Evolutionary conservation across 2,113 vertebrate genomes (phyloP).

Genomic region (Pseudorhombus dupliciocellatus): DNA sequence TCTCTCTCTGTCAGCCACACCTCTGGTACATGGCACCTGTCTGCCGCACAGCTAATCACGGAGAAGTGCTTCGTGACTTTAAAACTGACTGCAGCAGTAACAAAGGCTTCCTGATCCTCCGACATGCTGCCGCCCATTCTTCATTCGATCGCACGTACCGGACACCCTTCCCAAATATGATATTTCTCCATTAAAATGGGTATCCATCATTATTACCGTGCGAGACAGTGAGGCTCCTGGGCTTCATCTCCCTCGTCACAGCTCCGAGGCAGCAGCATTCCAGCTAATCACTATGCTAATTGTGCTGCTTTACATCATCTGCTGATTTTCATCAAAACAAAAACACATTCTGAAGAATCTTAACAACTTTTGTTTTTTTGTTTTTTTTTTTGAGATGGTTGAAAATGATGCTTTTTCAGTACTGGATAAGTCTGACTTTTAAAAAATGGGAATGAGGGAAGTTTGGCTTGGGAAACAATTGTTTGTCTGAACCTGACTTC

Average conservation of each 20-base stretch:
- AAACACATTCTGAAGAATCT: slow-evolving; percentile 18
- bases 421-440: too few species aligned
- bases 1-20: slow-evolving; percentile 22
- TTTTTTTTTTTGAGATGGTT: not conserved
- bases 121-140: slow-evolving; percentile 19
- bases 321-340: slow-evolving; percentile 45
- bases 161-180: slow-evolving; percentile 28
- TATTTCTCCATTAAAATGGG: slow-evolving; percentile 24
- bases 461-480: too few species aligned
- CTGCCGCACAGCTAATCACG: slow-evolving; percentile 34
- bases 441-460: too few species aligned
- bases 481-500: too few species aligned
- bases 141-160: slow-evolving; percentile 24
- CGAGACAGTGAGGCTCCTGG: slow-evolving; percentile 38
- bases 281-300: slow-evolving; percentile 67
- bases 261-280: slow-evolving; percentile 48
- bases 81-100: slow-evolving; percentile 25
- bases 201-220: slow-evolving; percentile 36
- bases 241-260: slow-evolving; percentile 49
- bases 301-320: slow-evolving; percentile 53
- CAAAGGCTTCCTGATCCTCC: slow-evolving; percentile 16
- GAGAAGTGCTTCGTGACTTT: slow-evolving; percentile 30
- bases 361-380: not conserved
- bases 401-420: too few species aligned
- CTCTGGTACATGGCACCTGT: slow-evolving; percentile 36